Conservation (phyloP, 2,797 vertebrate species). For the Hoplostethus mediterraneus region DNA sequence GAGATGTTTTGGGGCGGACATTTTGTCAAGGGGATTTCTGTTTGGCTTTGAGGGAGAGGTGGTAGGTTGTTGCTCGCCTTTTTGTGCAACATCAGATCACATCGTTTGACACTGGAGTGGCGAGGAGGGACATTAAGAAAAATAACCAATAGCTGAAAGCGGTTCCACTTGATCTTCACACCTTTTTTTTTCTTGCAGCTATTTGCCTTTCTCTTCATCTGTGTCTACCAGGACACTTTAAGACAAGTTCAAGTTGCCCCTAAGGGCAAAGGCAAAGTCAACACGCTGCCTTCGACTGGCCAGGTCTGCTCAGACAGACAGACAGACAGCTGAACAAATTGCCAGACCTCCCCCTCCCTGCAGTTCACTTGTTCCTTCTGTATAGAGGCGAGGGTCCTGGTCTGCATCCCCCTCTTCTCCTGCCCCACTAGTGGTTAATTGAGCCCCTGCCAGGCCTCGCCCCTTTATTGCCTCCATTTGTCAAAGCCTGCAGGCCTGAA, state of each 20-base stretch:
- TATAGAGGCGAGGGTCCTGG: constrained; percentile 75
- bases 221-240: constrained; percentile 13
- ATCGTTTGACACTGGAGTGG: neutral
- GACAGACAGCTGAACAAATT: constrained; percentile 83
- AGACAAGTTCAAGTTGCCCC: constrained; percentile 47
- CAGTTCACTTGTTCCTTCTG: constrained; percentile 77
- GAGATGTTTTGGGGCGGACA: constrained; percentile 56
- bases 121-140: neutral
- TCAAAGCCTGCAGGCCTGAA: constrained; percentile 82
- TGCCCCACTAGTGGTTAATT: constrained; percentile 79
- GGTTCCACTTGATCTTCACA: neutral
- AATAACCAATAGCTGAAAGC: constrained; percentile 1
- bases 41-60: constrained; percentile 18
- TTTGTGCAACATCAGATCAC: constrained; percentile 23
- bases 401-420: constrained; percentile 74
- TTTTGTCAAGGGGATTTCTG: constrained; percentile 63
- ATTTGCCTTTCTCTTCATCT: constrained; percentile 40
- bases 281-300: constrained; percentile 29
- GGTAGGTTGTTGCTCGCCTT: neutral
- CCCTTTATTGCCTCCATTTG: constrained; percentile 85
- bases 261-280: constrained; percentile 54
- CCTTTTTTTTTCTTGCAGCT: constrained; percentile 17
- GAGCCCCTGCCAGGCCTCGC: constrained; percentile 82
- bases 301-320: constrained; percentile 56
- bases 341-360: constrained; percentile 75